Base-by-base conservation (phyloP, 2,113 vertebrate species). In the Enhydra lutris region DNA sequence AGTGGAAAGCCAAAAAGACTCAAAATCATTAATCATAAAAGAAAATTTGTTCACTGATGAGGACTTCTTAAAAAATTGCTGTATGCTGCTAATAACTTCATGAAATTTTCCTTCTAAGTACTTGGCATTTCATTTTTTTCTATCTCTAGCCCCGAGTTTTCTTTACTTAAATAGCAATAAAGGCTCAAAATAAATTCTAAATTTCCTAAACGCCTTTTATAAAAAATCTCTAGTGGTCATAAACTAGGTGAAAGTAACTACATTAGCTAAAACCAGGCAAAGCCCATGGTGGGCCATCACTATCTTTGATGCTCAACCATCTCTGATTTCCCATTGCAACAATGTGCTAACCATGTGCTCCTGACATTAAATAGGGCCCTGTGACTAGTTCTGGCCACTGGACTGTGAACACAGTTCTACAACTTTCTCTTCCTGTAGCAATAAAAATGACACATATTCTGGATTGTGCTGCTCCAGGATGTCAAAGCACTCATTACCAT, bases 151-250 rank as follows among this genome's bases (percentile, higher is more conserved):
- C 18, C 55, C 84, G 34, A 67, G 67, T 74, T 87, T 89, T 90
- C 31, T 65, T 96, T 50, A 80, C 45, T 36, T 86, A 97, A 97
- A 87, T 55, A 89, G 52, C 71, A 95, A 96, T n/a, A 79, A 96
- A 96, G 87, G 7, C 57, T 57, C 57, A 79, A 97, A 96, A 90
- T 87, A 93, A 94, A 97, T 91, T 74, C 82, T 94, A 93, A 50
- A 69, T 92, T 80, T 95, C 42, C 71, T 90, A 83, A 84, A 90
- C 42, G 21, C 57, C 76, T 91, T 74, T 2, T 59, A 61, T 86
- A 57, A 63, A 95, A 83, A 88, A 87, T 36, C 14, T 69, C 79
- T 63, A 95, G 42, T 42, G 63, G 73, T 80, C 55, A 85, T n/a
- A 89, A 47, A 65, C 45, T 93, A 80, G 36, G 63, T 45, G 76